A percentile compares a stretch with the other conserved stretches of the same genome.
Conservation (phyloP, 2,888 invertebrate species). For the Melikaiella ostensackeni region DNA sequence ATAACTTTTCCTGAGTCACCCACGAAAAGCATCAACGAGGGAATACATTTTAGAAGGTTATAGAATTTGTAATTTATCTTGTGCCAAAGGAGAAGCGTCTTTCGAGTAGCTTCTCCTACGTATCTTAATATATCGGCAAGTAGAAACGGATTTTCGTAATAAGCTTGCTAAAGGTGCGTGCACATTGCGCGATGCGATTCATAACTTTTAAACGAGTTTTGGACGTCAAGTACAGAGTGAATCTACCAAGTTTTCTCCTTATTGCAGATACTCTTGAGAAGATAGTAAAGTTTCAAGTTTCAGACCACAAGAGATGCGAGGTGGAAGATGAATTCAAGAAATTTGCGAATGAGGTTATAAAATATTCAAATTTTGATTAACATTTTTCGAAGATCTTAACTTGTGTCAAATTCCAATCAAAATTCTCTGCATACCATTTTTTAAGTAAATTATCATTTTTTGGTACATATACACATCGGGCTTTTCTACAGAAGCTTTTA, state of each 20-base stretch:
- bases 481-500: no score
- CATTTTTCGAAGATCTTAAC: no score
- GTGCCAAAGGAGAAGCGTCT: slow-evolving; percentile 48
- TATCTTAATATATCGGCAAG: slow-evolving; percentile 54
- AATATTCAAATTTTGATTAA: neutral
- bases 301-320: slow-evolving; percentile 56
- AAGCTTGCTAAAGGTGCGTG: slow-evolving; percentile 45
- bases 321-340: slow-evolving; percentile 40
- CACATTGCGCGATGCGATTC: slow-evolving; percentile 52
- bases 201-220: slow-evolving; percentile 51
- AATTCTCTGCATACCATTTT: no score
- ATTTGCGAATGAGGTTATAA: neutral
- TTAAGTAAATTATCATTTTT: no score
- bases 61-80: slow-evolving; percentile 64
- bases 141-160: slow-evolving; percentile 59
- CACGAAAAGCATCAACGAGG: slow-evolving; percentile 47
- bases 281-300: slow-evolving; percentile 25
- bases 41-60: slow-evolving; percentile 51
- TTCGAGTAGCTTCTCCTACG: slow-evolving; percentile 52
- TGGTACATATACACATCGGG: no score
- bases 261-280: neutral
- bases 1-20: slow-evolving; percentile 61
- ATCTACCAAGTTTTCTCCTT: slow-evolving; percentile 31
- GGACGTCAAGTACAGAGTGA: slow-evolving; percentile 31
- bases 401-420: no score